Conservation (phyloP, 2,797 vertebrate species). For the Pelodytes ibericus region DNA sequence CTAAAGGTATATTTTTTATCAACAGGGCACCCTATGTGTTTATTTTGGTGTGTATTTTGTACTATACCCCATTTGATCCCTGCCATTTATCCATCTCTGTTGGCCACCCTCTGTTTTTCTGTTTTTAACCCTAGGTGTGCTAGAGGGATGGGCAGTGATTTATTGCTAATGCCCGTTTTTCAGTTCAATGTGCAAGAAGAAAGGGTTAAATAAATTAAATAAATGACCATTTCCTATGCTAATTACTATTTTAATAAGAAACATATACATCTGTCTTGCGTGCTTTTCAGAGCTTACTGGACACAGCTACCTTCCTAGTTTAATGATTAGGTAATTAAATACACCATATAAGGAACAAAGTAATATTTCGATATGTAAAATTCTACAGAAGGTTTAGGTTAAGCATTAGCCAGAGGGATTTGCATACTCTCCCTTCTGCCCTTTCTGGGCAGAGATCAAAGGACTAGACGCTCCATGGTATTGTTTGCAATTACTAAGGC, state of each 20-base stretch:
- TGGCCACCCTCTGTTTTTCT: too few relatives aligned
- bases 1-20: too few relatives aligned
- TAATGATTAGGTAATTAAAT: constrained; percentile 16
- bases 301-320: background rate
- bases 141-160: too few relatives aligned
- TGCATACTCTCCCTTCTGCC: constrained; percentile 40
- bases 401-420: constrained; percentile 36
- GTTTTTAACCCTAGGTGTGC: too few relatives aligned
- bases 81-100: too few relatives aligned
- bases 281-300: background rate
- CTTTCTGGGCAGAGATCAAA: constrained; percentile 51
- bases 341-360: constrained; percentile 22
- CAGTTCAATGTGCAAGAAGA: background rate
- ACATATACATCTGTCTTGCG: too few relatives aligned
- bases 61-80: too few relatives aligned
- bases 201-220: background rate
- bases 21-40: too few relatives aligned
- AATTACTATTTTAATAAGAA: background rate
- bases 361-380: constrained; percentile 2
- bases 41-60: too few relatives aligned
- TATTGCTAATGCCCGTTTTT: too few relatives aligned
- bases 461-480: constrained; percentile 31
- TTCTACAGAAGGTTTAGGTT: constrained; percentile 35
- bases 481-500: constrained; percentile 53
- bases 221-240: background rate